These are phyloP conservation scores for Callospermophilus lateralis DNA, from an alignment of 2,113 vertebrate species.

Conservation along the genomic window DNA sequence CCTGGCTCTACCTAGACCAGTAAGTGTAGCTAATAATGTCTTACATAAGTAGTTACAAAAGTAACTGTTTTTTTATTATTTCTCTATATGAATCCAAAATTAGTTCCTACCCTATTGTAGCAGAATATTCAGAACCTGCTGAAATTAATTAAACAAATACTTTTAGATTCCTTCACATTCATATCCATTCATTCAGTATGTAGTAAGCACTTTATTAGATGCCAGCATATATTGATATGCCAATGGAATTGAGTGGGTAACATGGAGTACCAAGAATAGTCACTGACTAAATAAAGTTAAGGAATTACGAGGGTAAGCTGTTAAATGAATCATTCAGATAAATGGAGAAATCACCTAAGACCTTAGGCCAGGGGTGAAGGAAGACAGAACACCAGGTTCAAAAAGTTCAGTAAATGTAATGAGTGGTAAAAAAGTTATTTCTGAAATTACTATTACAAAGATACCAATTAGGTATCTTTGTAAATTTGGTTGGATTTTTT, in stretches of 20 bases:
- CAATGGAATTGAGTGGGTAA: not conserved
- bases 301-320: not conserved
- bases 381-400: not conserved
- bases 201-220: not conserved
- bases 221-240: not conserved
- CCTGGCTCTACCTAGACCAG: constrained; percentile 96
- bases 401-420: constrained; percentile 9
- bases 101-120: not conserved
- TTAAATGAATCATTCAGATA: constrained; percentile 47
- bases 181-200: constrained; percentile 44
- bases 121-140: constrained; percentile 26
- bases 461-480: not conserved
- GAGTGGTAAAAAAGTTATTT: not conserved
- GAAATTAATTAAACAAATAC: constrained; percentile 44
- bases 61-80: not conserved
- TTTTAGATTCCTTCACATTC: not conserved
- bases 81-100: constrained; percentile 36
- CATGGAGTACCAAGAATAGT: not conserved
- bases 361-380: not conserved
- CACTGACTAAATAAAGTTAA: constrained; percentile 40
- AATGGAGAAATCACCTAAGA: not conserved
- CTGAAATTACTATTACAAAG: not conserved
- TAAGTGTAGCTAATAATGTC: constrained; percentile 87
- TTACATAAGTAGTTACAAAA: not conserved
- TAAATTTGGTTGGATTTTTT: constrained; percentile 34